Conservation (phyloP, 2,888 invertebrate genomes). For the Phengaris arion region DNA sequence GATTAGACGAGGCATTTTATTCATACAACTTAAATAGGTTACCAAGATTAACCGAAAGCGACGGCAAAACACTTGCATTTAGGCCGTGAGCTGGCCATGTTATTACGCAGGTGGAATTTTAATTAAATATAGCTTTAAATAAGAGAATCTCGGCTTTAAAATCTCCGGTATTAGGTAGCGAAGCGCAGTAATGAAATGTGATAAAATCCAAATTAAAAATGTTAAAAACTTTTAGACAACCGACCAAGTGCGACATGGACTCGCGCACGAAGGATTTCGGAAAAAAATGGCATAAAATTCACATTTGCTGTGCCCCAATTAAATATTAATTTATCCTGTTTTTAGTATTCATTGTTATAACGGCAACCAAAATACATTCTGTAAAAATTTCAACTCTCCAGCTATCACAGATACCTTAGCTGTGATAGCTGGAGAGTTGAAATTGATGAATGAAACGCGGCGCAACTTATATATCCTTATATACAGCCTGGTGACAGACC, state of each 20-base stretch:
- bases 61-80: slow-evolving; percentile 25
- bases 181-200: not conserved
- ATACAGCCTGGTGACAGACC: too few relatives aligned
- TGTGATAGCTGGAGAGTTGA: too few relatives aligned
- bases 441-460: too few relatives aligned
- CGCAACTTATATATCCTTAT: too few relatives aligned
- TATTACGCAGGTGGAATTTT: slow-evolving; percentile 15
- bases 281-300: too few relatives aligned
- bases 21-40: slow-evolving; percentile 33
- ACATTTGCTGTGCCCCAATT: too few relatives aligned
- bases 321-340: too few relatives aligned
- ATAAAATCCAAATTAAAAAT: slow-evolving; percentile 3
- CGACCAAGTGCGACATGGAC: not conserved
- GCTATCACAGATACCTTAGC: too few relatives aligned
- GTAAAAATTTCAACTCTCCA: too few relatives aligned
- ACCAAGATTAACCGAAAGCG: slow-evolving; percentile 32
- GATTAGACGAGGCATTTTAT: slow-evolving; percentile 32
- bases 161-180: not conserved
- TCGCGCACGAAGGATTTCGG: too few relatives aligned
- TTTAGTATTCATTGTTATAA: too few relatives aligned
- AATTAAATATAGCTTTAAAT: slow-evolving; percentile 18
- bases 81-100: slow-evolving; percentile 20
- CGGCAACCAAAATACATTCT: too few relatives aligned
- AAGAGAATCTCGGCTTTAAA: slow-evolving; percentile 4
- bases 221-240: not conserved